Conservation (phyloP, 2,797 vertebrate species). For the Kryptolebias ocellatus region DNA sequence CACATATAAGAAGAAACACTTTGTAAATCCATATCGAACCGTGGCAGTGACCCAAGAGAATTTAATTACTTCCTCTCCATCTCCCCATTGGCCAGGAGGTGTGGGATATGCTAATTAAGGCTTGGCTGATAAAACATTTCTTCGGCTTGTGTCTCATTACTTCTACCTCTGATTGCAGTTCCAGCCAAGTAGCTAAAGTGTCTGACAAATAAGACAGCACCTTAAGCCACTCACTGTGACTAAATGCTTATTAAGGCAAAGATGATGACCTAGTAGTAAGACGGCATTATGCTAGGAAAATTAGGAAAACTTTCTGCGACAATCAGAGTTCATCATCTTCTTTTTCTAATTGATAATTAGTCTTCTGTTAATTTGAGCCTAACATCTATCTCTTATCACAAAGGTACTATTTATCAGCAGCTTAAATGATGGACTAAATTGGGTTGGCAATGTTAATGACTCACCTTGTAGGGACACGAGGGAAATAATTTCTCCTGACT, state of each 20-base stretch:
- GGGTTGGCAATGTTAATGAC: slow-evolving; percentile 71
- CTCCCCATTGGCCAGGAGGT: slow-evolving; percentile 69
- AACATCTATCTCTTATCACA: slow-evolving; percentile 78
- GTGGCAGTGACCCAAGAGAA: slow-evolving; percentile 60
- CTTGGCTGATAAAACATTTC: slow-evolving; percentile 73
- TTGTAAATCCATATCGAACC: slow-evolving; percentile 40
- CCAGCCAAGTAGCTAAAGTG: slow-evolving; percentile 37
- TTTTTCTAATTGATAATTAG: slow-evolving; percentile 79
- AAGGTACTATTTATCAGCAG: slow-evolving; percentile 74
- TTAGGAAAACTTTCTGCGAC: slow-evolving; percentile 47
- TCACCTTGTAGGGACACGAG: slow-evolving; percentile 69
- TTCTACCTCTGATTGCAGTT: slow-evolving; percentile 66
- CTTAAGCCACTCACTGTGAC: slow-evolving; percentile 47
- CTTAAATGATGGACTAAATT: slow-evolving; percentile 74
- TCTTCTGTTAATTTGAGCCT: slow-evolving; percentile 72
- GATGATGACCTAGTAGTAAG: slow-evolving; percentile 42
- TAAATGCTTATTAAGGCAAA: slow-evolving; percentile 57
- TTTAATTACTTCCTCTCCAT: slow-evolving; percentile 63
- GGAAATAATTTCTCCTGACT: slow-evolving; percentile 77
- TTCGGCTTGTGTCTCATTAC: slow-evolving; percentile 67
- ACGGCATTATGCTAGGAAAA: slow-evolving; percentile 28
- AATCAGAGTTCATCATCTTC: slow-evolving; percentile 69
- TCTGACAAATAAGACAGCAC: slow-evolving; percentile 57
- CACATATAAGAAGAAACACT: slow-evolving; percentile 22
- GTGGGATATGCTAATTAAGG: slow-evolving; percentile 76